These are phyloP conservation scores for Ictalurus punctatus DNA, from an alignment of 2,113 vertebrate species.

Conservation along the genomic window DNA sequence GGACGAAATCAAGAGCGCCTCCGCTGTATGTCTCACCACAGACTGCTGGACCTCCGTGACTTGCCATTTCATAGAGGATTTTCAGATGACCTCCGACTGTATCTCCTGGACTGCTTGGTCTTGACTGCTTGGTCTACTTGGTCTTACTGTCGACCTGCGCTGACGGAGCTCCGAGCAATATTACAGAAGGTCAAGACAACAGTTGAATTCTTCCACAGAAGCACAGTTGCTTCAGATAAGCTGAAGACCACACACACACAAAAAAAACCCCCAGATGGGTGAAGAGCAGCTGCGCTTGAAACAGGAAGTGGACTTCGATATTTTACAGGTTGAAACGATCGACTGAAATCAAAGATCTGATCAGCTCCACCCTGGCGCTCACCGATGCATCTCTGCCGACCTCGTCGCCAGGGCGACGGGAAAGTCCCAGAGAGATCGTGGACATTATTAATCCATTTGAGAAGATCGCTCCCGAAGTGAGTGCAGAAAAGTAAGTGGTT, in stretches of 20 bases:
- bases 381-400: background rate
- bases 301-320: constrained; percentile 34
- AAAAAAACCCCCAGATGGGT: constrained; percentile 22
- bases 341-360: constrained; percentile 36
- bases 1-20: constrained; percentile 48
- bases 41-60: constrained; percentile 56
- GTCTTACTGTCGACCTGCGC: background rate
- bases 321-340: constrained; percentile 36
- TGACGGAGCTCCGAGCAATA: background rate
- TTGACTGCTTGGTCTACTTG: too few species aligned
- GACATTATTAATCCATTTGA: constrained; percentile 27
- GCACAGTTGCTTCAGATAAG: background rate
- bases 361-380: constrained; percentile 34
- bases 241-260: background rate
- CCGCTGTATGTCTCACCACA: constrained; percentile 51
- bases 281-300: background rate
- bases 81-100: background rate
- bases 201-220: background rate
- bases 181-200: background rate
- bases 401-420: constrained; percentile 22
- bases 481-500: background rate
- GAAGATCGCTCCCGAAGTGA: constrained; percentile 1
- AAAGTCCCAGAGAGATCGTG: background rate
- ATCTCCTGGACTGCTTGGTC: constrained; percentile 56
- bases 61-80: constrained; percentile 51